Conservation (phyloP, 2,888 invertebrate genomes). For the Agonum fuliginosum region DNA sequence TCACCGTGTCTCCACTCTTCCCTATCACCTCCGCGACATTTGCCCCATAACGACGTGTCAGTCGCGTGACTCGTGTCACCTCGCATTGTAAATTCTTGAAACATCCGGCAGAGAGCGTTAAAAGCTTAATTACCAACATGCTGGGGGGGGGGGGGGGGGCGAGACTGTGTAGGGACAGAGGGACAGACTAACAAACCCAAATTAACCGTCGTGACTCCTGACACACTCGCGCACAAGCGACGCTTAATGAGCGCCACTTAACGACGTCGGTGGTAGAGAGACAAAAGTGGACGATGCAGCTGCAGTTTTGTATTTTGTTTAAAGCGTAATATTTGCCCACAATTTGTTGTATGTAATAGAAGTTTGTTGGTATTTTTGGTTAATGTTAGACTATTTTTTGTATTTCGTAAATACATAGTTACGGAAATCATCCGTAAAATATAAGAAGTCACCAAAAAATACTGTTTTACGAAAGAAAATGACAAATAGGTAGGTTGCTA, state of each 20-base stretch:
- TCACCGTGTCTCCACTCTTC: background rate
- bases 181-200: slow-evolving; percentile 41
- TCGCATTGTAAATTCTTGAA: slow-evolving; percentile 49
- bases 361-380: no score
- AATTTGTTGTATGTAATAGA: no score
- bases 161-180: background rate
- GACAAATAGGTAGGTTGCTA: no score
- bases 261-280: no score
- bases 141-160: background rate
- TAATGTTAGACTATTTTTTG: no score
- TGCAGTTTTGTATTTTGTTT: no score
- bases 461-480: no score
- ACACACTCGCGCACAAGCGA: slow-evolving; percentile 49
- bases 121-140: slow-evolving; percentile 54
- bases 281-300: background rate
- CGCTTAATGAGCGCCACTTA: slow-evolving; percentile 51
- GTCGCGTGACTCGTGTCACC: background rate
- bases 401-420: no score
- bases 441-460: no score
- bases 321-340: no score
- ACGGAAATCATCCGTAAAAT: no score
- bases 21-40: background rate
- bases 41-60: background rate
- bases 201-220: slow-evolving; percentile 39
- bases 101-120: slow-evolving; percentile 48